Percentiles rank a stretch among this genome's conserved stretches.
These are phyloP conservation scores for Lanius ludovicianus DNA, from an alignment of 2,113 vertebrate species.

Conservation along the genomic window DNA sequence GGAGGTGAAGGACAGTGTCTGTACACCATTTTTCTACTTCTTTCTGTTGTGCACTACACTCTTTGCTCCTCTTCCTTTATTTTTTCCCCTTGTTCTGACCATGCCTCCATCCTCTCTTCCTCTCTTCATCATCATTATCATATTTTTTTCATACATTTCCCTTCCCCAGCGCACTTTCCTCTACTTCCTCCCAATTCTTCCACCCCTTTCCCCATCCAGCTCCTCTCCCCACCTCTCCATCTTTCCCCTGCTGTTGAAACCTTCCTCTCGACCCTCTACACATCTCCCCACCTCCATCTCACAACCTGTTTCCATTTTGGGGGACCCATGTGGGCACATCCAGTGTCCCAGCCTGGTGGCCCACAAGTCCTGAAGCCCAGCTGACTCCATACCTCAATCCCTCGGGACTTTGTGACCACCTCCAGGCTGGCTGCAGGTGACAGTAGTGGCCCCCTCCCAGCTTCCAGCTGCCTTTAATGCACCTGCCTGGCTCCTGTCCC, in stretches of 20 bases:
- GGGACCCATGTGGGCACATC: rapidly evolving
- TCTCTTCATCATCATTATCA: background rate
- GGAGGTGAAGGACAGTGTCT: background rate
- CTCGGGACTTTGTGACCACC: rapidly evolving
- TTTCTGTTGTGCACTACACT: background rate
- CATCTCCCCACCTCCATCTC: background rate
- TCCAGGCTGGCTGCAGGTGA: background rate
- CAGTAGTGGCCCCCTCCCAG: rapidly evolving
- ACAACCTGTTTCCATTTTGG: background rate
- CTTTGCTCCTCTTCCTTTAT: background rate
- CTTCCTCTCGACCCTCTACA: background rate
- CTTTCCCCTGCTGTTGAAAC: rapidly evolving
- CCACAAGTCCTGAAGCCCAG: background rate
- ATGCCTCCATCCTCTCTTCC: background rate
- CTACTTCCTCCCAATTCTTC: background rate
- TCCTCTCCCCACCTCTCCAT: background rate
- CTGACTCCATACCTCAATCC: rapidly evolving
- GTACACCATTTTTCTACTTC: background rate
- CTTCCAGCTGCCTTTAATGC: background rate
- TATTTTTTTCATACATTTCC: background rate
- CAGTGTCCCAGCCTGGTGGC: background rate
- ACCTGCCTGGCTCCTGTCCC: rapidly evolving
- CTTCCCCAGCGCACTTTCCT: background rate
- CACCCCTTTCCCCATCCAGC: background rate
- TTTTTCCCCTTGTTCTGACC: background rate